phyloP scores from a whole-genome alignment of 2,888 invertebrate genomes.

The Myathropa florea region DNA sequence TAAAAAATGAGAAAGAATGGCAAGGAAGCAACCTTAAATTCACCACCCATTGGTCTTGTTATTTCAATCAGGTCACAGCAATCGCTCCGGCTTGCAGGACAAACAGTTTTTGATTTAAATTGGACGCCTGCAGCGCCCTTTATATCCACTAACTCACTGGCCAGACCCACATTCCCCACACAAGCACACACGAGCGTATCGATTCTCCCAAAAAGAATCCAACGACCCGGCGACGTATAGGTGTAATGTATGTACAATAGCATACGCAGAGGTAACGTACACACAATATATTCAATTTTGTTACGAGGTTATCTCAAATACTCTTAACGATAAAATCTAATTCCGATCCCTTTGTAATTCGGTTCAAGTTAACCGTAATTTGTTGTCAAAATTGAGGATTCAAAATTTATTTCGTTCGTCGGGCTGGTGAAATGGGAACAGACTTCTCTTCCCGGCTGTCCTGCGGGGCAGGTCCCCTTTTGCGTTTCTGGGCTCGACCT shows the following conservation, averaged over 20 bases:
- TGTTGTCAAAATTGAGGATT: constrained; percentile 72
- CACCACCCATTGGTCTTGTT: constrained; percentile 18
- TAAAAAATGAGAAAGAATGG: background rate
- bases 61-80: constrained; percentile 49
- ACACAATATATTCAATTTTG: constrained; percentile 66
- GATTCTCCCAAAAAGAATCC: constrained; percentile 39
- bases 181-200: constrained; percentile 31
- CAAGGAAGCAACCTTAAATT: background rate
- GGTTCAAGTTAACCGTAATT: constrained; percentile 73
- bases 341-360: constrained; percentile 77
- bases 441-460: constrained; percentile 54
- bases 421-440: constrained; percentile 54
- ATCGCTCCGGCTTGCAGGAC: constrained; percentile 32
- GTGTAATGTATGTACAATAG: constrained; percentile 55
- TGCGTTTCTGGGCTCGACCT: constrained; percentile 32
- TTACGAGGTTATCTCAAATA: constrained; percentile 71
- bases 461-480: constrained; percentile 59
- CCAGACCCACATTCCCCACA: constrained; percentile 24
- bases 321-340: constrained; percentile 78
- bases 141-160: constrained; percentile 32
- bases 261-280: constrained; percentile 52
- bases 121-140: constrained; percentile 56
- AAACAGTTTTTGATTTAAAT: constrained; percentile 60
- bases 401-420: constrained; percentile 63
- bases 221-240: background rate